Conservation (phyloP, 1,140 invertebrate species). For the Phenacoccus solenopsis region DNA sequence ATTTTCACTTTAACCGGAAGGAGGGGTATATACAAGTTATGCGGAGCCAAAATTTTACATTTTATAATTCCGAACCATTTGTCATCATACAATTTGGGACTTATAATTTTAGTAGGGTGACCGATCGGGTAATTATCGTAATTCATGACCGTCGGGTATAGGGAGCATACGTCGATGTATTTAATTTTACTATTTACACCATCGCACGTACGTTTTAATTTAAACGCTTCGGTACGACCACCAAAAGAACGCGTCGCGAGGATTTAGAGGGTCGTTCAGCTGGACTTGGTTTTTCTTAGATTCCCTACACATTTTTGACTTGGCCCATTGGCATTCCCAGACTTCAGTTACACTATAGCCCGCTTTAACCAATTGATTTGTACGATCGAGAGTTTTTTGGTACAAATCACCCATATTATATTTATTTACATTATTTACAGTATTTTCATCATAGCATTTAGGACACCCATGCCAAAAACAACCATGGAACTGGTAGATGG, state of each 20-base stretch:
- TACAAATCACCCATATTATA: slow-evolving; percentile 10
- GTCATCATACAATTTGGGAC: not conserved
- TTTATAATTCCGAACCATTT: slow-evolving; percentile 17
- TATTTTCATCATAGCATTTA: slow-evolving; percentile 9
- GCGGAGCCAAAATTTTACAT: slow-evolving; percentile 15
- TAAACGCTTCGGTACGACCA: slow-evolving; percentile 5
- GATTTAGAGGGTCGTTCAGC: not conserved
- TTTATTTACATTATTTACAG: slow-evolving; percentile 9
- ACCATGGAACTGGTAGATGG: slow-evolving; percentile 11
- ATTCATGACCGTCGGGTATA: slow-evolving; percentile 10
- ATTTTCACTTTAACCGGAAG: slow-evolving; percentile 15
- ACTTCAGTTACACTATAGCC: slow-evolving; percentile 18
- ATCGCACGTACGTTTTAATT: not conserved
- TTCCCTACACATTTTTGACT: too few relatives aligned
- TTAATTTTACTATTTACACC: slow-evolving; percentile 5
- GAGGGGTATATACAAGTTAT: not conserved
- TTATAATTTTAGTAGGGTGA: slow-evolving; percentile 13
- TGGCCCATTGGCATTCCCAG: slow-evolving; percentile 14
- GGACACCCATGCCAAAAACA: slow-evolving; percentile 19
- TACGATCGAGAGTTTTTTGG: slow-evolving; percentile 9
- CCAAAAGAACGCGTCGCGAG: slow-evolving; percentile 5
- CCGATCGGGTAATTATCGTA: slow-evolving; percentile 15
- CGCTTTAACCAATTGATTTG: not conserved
- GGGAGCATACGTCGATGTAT: slow-evolving; percentile 13
- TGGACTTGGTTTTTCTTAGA: not conserved